Evolutionary conservation across 2,113 vertebrate species (phyloP), one percentile per base, ranked within the genome.

Genomic region (Chitala chitala): DNA sequence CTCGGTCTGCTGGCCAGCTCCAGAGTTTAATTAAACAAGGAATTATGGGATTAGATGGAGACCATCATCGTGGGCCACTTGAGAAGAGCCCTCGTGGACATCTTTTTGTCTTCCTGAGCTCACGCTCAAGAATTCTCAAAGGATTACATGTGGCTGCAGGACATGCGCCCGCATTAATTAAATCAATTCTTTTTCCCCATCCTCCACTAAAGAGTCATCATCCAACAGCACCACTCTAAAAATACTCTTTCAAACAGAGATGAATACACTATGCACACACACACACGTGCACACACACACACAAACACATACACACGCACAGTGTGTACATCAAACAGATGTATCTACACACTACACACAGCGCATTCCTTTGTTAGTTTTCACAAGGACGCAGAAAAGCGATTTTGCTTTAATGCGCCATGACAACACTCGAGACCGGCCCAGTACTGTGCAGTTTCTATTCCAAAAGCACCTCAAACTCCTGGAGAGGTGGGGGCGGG

Each of bases 1-100:
- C 78, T 87, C 76, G 78, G 80, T 84, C 74, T 86, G 75, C 79
- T 83, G 83, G 84, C 84, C 72, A 75, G 77, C 85, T 79, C 78
- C 81, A 82, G 80, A 85, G 83, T 91, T 89, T 89, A 90, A 92
- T 91, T 89, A 91, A 91, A 89, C 87, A 89, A 89, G 88, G 90
- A 91, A 88, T 92, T 92, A 92, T 83, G 79, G 87, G 90, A 91
- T 92, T 91, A 92, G 81, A 75, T 76, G 22, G 61, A 80, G 77
- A 80, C 83, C 88, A 82, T 86, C 81, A 87, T 89, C 88, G 86
- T 83, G 88, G 86, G 78, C 86, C 84, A 86, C 85, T 89, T 84
- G 84, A 89, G 81, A 86, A 87, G 83, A 83, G 82, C 84, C 77
- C 79, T 83, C 71, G 83, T 85, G 82, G 86, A 84, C 82, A 82